Base-by-base conservation (phyloP, 1,140 invertebrate genomes). In the Drosophila sulfurigaster region DNA sequence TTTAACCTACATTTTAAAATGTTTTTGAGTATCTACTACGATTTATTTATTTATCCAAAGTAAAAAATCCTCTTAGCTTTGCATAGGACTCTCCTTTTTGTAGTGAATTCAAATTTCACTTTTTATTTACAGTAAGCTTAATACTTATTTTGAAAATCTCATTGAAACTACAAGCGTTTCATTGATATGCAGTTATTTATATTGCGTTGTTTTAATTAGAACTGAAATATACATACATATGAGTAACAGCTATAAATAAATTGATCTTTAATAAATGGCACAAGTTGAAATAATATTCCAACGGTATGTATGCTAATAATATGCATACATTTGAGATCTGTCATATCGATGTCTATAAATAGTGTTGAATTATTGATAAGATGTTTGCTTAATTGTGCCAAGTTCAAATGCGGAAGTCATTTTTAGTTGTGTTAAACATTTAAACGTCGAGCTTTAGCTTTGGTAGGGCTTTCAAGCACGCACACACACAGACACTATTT, bases 341-440 rank as follows among this genome's bases (percentile, higher is more conserved):
- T 11, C 41, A n/a, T 56, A 56, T 56, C 13, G 15, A 57, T 57
- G 8, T 15, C 8, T 20, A 5, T 48, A 32, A 57, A 1, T 3
- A 43, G 6, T 25, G 3, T 51, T 11, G n/a, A 51, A 11, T 28
- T 32, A 28, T 52, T 15, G 25, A 59, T 73, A 59, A 28, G 16
- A 16, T 48, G 8, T 62, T 45, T 45, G 11, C 16, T 46, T 63
- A 70, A 58, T 16, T 69, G 41, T 62, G 71, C 41, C 57, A 56
- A 74, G 65, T 62, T 62, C 35, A 56, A 69, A 74, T 20, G 65
- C 71, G 71, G 71, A 74, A 74, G 65, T 62, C 7, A 49, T 41
- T 48, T 46, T 25, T 43, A 30, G 46, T 13, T 51, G 28, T 49
- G 32, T 30, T 41, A 41, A 60, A 68, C 51, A 32, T 48, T 54